These are phyloP conservation scores for Leptoteleia sp. DNA, from an alignment of 1,140 invertebrate species.

Conservation along the genomic window DNA sequence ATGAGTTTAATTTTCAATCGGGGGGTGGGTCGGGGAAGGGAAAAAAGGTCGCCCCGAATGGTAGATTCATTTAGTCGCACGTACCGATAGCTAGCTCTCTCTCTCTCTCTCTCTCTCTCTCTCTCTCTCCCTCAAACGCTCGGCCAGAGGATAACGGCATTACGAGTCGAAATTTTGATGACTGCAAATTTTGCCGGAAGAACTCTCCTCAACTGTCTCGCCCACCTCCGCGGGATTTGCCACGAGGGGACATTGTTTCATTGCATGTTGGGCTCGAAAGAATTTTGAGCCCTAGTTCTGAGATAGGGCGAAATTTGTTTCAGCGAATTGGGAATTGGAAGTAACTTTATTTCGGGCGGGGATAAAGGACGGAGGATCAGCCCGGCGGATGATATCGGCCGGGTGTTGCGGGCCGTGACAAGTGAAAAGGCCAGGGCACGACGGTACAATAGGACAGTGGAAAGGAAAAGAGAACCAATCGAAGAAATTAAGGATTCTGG, in stretches of 20 bases:
- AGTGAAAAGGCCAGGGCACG: constrained; percentile 46
- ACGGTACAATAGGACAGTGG: constrained; percentile 43
- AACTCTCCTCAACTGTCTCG: not conserved
- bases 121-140: too few relatives aligned
- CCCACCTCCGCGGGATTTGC: not conserved
- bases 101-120: too few relatives aligned
- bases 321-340: constrained; percentile 47
- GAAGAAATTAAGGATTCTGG: constrained; percentile 75
- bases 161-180: too few relatives aligned
- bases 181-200: constrained; percentile 2
- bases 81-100: not conserved
- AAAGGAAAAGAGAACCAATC: constrained; percentile 53
- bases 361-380: constrained; percentile 30
- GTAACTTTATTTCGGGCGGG: constrained; percentile 53
- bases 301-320: constrained; percentile 56
- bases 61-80: not conserved
- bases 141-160: too few relatives aligned
- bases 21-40: too few relatives aligned
- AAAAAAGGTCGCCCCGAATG: too few relatives aligned
- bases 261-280: not conserved
- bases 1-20: too few relatives aligned
- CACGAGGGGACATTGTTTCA: constrained; percentile 1
- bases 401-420: constrained; percentile 54
- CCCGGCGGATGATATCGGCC: constrained; percentile 38
- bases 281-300: constrained; percentile 42